Evolutionary conservation across 1,140 invertebrate genomes (phyloP).

Genomic region (Tetragonula clypearis): DNA sequence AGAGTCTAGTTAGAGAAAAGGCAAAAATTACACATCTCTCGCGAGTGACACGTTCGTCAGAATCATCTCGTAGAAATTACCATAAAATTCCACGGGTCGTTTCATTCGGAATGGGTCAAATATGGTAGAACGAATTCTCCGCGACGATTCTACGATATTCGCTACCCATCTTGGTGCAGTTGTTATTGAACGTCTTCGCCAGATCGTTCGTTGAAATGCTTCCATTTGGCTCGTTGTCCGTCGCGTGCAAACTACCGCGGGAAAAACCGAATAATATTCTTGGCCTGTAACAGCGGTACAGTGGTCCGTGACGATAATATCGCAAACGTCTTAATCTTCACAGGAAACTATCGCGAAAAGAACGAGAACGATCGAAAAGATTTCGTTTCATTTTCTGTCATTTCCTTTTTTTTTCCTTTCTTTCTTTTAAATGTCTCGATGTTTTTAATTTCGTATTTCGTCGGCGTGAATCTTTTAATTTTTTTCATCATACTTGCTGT

Average conservation of each 20-base stretch:
- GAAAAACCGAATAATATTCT: slow-evolving; percentile 20
- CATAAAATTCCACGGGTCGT: slow-evolving; percentile 17
- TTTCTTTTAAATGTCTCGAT: background rate
- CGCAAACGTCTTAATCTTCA: background rate
- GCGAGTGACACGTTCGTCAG: background rate
- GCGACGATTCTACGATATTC: background rate
- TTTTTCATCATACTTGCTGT: background rate
- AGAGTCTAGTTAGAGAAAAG: background rate
- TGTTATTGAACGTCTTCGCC: slow-evolving; percentile 59
- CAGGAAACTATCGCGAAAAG: background rate
- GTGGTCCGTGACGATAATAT: background rate
- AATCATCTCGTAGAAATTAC: slow-evolving; percentile 14
- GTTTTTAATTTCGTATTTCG: background rate
- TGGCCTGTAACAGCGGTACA: background rate
- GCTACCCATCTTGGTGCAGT: background rate
- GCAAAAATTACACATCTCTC: background rate
- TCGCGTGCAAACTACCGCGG: slow-evolving; percentile 28
- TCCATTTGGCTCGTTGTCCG: slow-evolving; percentile 51
- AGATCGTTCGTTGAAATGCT: slow-evolving; percentile 63
- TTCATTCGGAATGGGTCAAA: slow-evolving; percentile 5
- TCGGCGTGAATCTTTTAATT: background rate
- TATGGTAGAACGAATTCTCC: slow-evolving; percentile 18
- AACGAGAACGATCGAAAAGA: background rate
- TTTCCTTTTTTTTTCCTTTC: too few species aligned
- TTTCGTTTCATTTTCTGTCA: background rate